A percentile compares a stretch with the other conserved stretches of the same genome.
Conservation (phyloP, 2,113 vertebrate species). For the Fukomys damarensis region DNA sequence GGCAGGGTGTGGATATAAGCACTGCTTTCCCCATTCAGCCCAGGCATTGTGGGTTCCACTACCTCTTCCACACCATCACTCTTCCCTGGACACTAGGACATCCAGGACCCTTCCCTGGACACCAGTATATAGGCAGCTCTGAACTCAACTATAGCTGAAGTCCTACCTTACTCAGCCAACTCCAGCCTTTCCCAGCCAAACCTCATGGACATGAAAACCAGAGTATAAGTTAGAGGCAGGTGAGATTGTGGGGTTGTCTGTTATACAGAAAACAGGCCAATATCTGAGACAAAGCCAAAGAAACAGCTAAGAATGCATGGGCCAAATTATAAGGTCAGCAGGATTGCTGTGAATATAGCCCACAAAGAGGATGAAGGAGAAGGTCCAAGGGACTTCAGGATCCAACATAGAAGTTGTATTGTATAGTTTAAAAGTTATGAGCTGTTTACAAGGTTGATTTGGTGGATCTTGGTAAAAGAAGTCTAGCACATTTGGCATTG, state of each 20-base stretch:
- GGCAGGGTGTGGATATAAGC: neutral
- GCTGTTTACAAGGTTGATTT: no score
- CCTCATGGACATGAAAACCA: neutral
- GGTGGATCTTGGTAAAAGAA: no score
- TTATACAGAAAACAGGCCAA: neutral
- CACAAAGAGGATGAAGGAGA: no score
- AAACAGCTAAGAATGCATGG: no score
- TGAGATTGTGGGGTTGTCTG: neutral
- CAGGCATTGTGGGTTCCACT: neutral
- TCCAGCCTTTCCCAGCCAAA: neutral
- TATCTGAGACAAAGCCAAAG: no score
- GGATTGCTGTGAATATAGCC: no score
- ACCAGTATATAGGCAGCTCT: fast-evolving
- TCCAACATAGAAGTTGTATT: no score
- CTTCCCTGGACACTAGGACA: neutral
- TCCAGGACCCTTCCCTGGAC: neutral
- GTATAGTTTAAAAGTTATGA: no score
- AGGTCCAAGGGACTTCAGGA: no score
- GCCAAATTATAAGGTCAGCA: no score
- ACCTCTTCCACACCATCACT: neutral
- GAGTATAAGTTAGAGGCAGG: neutral
- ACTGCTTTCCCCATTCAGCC: neutral
- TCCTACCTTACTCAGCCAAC: neutral
- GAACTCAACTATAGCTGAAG: neutral
- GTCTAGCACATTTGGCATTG: no score